Conservation (phyloP, 2,888 invertebrate genomes). For the Petrolisthes cinctipes region DNA sequence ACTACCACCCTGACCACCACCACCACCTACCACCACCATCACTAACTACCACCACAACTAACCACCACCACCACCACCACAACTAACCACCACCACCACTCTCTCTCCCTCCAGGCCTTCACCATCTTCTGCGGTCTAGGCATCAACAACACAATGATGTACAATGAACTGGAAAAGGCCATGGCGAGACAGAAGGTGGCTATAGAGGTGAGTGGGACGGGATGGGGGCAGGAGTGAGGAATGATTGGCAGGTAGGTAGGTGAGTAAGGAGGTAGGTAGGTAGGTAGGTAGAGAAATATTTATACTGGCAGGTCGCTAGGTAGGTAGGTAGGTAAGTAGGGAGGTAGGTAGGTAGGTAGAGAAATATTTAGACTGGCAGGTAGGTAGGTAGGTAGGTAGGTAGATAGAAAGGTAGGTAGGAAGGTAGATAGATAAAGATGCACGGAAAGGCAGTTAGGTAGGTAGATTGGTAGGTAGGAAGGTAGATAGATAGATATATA, state of each 20-base stretch:
- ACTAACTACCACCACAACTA: too few relatives aligned
- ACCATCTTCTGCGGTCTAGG: conserved; percentile 96
- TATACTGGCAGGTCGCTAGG: too few relatives aligned
- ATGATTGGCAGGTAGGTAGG: background rate
- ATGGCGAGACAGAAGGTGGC: conserved; percentile 71
- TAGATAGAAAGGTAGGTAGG: background rate
- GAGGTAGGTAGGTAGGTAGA: background rate
- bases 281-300: background rate
- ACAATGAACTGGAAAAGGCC: conserved; percentile 90
- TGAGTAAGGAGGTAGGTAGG: background rate
- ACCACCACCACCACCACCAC: too few relatives aligned
- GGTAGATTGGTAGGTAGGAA: background rate
- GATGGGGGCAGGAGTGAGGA: background rate
- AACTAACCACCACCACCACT: too few relatives aligned
- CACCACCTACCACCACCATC: too few relatives aligned
- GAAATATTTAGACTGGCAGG: too few relatives aligned
- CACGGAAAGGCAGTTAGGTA: background rate
- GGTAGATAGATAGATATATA: background rate
- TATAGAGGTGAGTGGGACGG: conserved; percentile 71
- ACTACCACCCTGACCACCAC: too few relatives aligned
- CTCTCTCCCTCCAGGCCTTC: conserved; percentile 87
- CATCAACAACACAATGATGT: conserved; percentile 97
- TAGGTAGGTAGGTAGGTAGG: background rate
- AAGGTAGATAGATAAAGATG: background rate
- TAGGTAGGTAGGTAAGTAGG: background rate